Evolutionary conservation across 2,888 invertebrate genomes (phyloP), one percentile per base, ranked within the genome.

Genomic region (Zhengitettix transpicula): DNA sequence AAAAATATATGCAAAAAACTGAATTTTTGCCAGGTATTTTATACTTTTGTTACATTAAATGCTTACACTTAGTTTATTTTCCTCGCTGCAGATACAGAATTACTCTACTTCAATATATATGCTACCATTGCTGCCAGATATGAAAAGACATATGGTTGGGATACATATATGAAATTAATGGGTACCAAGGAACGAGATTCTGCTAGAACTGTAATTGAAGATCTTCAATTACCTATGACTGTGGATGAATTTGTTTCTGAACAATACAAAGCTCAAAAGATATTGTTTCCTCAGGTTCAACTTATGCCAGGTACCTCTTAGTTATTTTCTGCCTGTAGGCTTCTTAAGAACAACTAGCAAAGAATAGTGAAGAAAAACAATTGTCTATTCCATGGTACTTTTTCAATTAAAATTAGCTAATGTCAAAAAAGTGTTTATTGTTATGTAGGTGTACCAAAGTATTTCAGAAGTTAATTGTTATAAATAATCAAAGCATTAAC

Each of bases 71-170:
- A 17, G 3, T 52, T 42, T 56, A 61, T 60, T 65, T 62, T 65
- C 55, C 65, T 66, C 41, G 63, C 76, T 78, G 55, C 78, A 90
- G 92, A 93, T 74, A 88, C 91, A 1, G 92, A 93, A 74, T 76
- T 75, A 60, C 77, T 89, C 52, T 93, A 93, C 72, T 85, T 85
- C 67, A 79, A 80, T 68, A 84, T 86, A 68, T 84, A 86, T 67
- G 78, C 80, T 63, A 78, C 80, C 67, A 79, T 89, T 65, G 84
- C 85, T 65, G 79, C 79, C 47, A 77, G 79, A 64, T 89, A 83
- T 73, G 88, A 86, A 8, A 87, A 87, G 68, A 71, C 75, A 51
- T 95, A 90, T 73, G 88, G 89, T 0, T 81, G 83, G 69, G 87
- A 90, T 63, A 74, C 91, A 62, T 87, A 89, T 72, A 79, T 84